Percentiles rank a stretch among this genome's conserved stretches.
phyloP scores from a whole-genome alignment of 2,888 invertebrate species.

The Bibio marci region DNA sequence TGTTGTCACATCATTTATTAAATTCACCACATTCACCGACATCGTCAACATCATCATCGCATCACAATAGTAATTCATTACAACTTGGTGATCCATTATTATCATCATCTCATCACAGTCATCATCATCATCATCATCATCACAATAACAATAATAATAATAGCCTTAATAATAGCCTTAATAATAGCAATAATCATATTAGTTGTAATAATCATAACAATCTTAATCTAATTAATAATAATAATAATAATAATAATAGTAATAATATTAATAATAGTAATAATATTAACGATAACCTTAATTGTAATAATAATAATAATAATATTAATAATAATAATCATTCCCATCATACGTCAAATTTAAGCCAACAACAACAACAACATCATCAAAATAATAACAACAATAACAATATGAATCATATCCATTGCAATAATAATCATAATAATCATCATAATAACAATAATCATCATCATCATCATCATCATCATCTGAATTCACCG shows the following conservation, averaged over 20 bases:
- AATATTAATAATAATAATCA: no score
- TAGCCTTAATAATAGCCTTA: neutral
- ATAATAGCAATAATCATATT: slow-evolving; percentile 6
- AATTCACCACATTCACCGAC: slow-evolving; percentile 33
- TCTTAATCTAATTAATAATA: no score
- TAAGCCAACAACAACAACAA: no score
- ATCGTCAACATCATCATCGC: slow-evolving; percentile 9
- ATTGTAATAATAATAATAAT: no score
- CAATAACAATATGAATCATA: no score
- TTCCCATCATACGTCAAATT: no score
- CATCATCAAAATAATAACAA: no score
- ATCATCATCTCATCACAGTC: slow-evolving; percentile 21
- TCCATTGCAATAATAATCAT: no score
- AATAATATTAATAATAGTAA: no score
- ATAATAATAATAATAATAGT: no score
- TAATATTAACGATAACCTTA: no score
- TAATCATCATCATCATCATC: slow-evolving; percentile 9
- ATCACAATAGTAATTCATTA: slow-evolving; percentile 1
- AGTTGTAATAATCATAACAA: slow-evolving; percentile 11
- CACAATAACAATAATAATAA: slow-evolving; percentile 1
- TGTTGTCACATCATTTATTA: slow-evolving; percentile 32
- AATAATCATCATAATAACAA: slow-evolving; percentile 2
- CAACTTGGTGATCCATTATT: slow-evolving; percentile 21
- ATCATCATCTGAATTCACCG: slow-evolving; percentile 9
- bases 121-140: slow-evolving; percentile 8